Conservation (phyloP, 1,140 invertebrate genomes). For the Drosophila willistoni region DNA sequence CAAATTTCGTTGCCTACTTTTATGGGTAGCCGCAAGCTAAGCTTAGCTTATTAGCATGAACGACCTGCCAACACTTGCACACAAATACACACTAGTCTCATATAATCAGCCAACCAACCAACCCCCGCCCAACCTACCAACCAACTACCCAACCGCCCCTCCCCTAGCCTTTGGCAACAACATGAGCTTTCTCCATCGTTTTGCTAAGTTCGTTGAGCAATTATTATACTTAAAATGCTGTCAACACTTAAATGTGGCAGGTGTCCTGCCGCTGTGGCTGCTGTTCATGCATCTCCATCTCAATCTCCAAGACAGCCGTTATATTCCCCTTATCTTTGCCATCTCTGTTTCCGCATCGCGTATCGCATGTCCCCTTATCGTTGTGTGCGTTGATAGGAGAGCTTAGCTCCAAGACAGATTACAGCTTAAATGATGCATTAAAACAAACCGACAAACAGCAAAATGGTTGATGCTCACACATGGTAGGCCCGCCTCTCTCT, state of each 20-base stretch:
- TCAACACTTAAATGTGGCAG: slow-evolving; percentile 27
- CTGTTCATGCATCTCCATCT: neutral
- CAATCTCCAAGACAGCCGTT: neutral
- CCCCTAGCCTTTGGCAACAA: no score
- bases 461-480: slow-evolving; percentile 17
- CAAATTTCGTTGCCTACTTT: slow-evolving; percentile 20
- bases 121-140: no score
- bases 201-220: slow-evolving; percentile 19
- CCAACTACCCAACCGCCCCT: neutral
- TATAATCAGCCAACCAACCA: neutral
- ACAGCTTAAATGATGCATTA: slow-evolving; percentile 67
- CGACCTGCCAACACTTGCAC: slow-evolving; percentile 16
- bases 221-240: slow-evolving; percentile 27
- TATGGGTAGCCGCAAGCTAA: slow-evolving; percentile 8
- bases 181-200: neutral
- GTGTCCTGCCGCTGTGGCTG: slow-evolving; percentile 22
- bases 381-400: slow-evolving; percentile 49
- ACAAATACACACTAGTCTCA: neutral
- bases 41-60: slow-evolving; percentile 33
- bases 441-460: slow-evolving; percentile 44
- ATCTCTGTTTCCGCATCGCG: slow-evolving; percentile 8
- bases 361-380: slow-evolving; percentile 23
- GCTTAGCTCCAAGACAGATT: slow-evolving; percentile 61
- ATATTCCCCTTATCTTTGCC: neutral
- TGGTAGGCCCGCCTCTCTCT: neutral